phyloP scores from a whole-genome alignment of 2,113 vertebrate species.

The Recurvirostra avosetta region DNA sequence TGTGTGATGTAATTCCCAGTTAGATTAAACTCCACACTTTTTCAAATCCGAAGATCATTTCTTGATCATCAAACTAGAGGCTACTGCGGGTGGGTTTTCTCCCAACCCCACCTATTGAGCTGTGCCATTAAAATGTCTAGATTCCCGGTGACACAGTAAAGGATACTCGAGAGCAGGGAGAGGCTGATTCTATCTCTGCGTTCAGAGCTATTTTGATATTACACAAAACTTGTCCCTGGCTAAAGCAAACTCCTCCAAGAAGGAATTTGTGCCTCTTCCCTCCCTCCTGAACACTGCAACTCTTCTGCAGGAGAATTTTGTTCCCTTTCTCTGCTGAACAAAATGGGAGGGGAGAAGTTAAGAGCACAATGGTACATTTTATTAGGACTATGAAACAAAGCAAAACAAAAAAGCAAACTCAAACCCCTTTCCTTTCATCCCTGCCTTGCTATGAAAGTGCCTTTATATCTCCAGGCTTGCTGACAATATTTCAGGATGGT shows the following conservation, averaged over 20 bases:
- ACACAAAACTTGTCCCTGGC: neutral
- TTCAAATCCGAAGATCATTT: neutral
- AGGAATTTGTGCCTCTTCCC: neutral
- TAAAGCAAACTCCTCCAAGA: neutral
- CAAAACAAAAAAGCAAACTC: constrained; percentile 53
- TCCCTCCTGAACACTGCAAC: neutral
- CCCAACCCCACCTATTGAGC: neutral
- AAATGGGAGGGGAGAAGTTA: constrained; percentile 24
- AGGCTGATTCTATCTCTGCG: neutral
- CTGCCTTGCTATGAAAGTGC: constrained; percentile 52
- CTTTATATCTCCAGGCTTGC: constrained; percentile 59
- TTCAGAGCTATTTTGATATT: neutral
- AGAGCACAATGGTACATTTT: constrained; percentile 19
- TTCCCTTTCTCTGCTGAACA: neutral
- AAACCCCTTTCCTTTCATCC: constrained; percentile 60
- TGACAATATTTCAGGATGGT: constrained; percentile 65
- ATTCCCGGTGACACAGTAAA: neutral
- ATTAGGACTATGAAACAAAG: constrained; percentile 52
- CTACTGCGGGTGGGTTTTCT: neutral
- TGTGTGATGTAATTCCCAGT: neutral
- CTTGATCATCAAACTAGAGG: neutral
- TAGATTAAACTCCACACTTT: neutral
- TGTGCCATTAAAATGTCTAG: accelerated
- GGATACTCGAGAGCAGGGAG: neutral
- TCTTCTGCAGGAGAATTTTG: neutral